Evolutionary conservation across 2,113 vertebrate species (phyloP), one percentile per base, ranked within the genome.

Genomic region (Rhabdomys dilectus): DNA sequence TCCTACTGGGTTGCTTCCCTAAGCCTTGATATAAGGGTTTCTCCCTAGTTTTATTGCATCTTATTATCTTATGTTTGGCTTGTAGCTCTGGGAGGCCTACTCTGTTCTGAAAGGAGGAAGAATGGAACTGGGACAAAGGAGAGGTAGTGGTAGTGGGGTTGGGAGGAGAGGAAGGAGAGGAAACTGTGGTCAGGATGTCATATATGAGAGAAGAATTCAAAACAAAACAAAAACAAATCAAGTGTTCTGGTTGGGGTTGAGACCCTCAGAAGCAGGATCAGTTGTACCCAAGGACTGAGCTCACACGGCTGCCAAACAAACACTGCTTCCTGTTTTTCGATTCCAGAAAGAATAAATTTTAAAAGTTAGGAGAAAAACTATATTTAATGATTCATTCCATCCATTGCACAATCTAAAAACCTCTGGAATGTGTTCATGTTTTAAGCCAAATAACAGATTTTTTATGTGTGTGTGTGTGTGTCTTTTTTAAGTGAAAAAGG

Each of bases 381-480:
- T 58, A 31, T 93, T 89, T 93, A 92, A 68, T 92, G 26, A 92
- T 77, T 96, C 89, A 96, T 9, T 93, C 53, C 16, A 60, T 88
- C 34, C 48, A 77, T 72, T 95, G 39, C 78, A 24, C 31, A 96
- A 94, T 64, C 73, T 88, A 96, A 82, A 82, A 62, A 34, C 53
- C 36, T 91, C 26, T 92, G 53, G 64, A 81, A 94, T 85, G 51
- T 48, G 39, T 91, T 68, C 94, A 68, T 72, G 15, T 95, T 96
- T 93, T 94, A n/a, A 87, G 26, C 39, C 12, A 66, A 72, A 85
- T n/a, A 16, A 45, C n/a, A 51, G 53, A 95, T 56, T 94, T 97
- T 48, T 48, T 48, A 48, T 48, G 48, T 48, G 34, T 31, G 17
- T 95, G 36, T 96, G 34, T 81, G n/a, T n/a, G n/a, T n/a, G n/a